Conservation (phyloP, 1,140 invertebrate genomes). For the Ceratina calcarata region DNA sequence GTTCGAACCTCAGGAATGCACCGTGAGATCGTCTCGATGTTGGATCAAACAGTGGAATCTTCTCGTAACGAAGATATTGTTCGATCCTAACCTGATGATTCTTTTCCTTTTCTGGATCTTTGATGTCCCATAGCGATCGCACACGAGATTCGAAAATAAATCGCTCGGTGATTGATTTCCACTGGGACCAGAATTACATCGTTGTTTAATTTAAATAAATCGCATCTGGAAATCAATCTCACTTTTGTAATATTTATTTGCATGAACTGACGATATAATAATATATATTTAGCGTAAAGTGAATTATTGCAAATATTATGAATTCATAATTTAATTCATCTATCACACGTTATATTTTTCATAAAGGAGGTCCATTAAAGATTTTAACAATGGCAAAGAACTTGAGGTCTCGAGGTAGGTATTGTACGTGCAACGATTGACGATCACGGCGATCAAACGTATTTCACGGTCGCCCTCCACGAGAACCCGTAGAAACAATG, state of each 20-base stretch:
- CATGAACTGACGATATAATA: no score
- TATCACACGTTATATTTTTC: neutral
- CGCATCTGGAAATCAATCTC: no score
- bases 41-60: slow-evolving; percentile 55
- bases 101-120: neutral
- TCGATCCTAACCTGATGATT: slow-evolving; percentile 22
- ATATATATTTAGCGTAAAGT: no score
- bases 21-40: slow-evolving; percentile 48
- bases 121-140: neutral
- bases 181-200: no score
- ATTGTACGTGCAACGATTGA: slow-evolving; percentile 5
- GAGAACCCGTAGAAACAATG: slow-evolving; percentile 39
- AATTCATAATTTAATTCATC: neutral
- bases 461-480: slow-evolving; percentile 16
- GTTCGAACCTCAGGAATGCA: slow-evolving; percentile 22
- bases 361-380: neutral
- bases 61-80: slow-evolving; percentile 44
- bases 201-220: no score
- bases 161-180: neutral
- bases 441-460: slow-evolving; percentile 25
- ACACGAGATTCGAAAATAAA: neutral
- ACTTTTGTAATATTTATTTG: no score
- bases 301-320: no score
- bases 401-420: neutral
- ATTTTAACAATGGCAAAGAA: neutral